Evolutionary conservation across 2,888 invertebrate genomes (phyloP), one percentile per base, ranked within the genome.

Genomic region (Habroteleia sp.): DNA sequence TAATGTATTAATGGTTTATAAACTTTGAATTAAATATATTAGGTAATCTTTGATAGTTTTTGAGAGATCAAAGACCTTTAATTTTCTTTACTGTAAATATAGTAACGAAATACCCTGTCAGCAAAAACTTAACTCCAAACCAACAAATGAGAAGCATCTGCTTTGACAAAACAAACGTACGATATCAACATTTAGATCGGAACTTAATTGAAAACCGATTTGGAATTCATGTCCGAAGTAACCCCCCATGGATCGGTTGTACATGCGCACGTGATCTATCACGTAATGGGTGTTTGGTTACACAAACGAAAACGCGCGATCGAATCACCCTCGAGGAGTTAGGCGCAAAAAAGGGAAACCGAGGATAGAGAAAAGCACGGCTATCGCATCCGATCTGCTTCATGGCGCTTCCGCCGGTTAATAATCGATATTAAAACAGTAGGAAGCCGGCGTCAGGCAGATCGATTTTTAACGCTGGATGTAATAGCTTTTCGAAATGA

Each of bases 381-480:
- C 29, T 48, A 66, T 66, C 46, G 33, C 27, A 48, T 68, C 31
- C 46, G 46, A 71, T 71, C 71, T 71, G 62, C 39, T 54, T 41
- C 42, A 13, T 46, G 54, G 62, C 54, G 46, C 46, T 54, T 62
- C 60, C 52, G 52, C 41, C 52, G 17, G n/a, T 16, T 16, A 8
- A 23, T 52, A 71, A 71, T 52, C 54, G 35, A 50, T 50, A 50
- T 65, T 56, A 27, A 58, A 72, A 58, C 63, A 58, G 72, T 72
- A 63, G 63, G 63, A 72, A 42, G 63, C 50, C 48, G 50, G 63
- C 62, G 60, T 60, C 60, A 50, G 60, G 25, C 44, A 41, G 56
- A 63, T 50, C 56, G 56, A 56, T 72, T 72, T 63, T 72, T 29
- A 56, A 72, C 72, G 42, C 56, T 39, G 16, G 31, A 46, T 27